Conservation (phyloP, 2,888 invertebrate species). For the Phragmatobia fuliginosa region DNA sequence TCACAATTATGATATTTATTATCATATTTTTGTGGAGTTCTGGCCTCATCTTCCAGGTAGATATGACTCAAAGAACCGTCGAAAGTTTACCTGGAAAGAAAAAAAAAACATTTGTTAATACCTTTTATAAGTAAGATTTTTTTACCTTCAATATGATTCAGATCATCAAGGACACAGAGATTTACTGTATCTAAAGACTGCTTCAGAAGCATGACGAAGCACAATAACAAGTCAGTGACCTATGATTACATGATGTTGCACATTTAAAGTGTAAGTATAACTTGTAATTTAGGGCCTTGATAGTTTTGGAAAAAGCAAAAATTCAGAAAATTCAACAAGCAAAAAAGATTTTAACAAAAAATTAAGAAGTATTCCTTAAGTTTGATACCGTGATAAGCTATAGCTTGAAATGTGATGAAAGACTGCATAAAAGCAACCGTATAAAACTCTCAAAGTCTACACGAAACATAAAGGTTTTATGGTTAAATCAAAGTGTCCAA, state of each 20-base stretch:
- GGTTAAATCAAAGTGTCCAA: background rate
- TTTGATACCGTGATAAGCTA: background rate
- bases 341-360: background rate
- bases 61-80: background rate
- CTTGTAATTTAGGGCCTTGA: background rate
- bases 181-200: background rate
- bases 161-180: slow-evolving; percentile 1
- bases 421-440: background rate
- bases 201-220: slow-evolving; percentile 6
- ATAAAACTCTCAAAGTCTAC: background rate
- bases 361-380: background rate
- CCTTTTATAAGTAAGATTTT: background rate
- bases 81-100: slow-evolving; percentile 3
- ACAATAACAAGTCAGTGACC: background rate
- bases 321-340: background rate
- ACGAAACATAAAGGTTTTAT: background rate
- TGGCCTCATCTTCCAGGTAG: background rate
- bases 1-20: background rate
- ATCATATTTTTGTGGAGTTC: background rate
- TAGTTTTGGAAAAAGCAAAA: background rate
- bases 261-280: background rate
- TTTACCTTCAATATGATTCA: background rate
- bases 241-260: slow-evolving; percentile 4
- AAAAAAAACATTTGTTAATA: background rate
- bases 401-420: background rate